Conservation (phyloP, 2,113 vertebrate species). For the Engystomops pustulosus region DNA sequence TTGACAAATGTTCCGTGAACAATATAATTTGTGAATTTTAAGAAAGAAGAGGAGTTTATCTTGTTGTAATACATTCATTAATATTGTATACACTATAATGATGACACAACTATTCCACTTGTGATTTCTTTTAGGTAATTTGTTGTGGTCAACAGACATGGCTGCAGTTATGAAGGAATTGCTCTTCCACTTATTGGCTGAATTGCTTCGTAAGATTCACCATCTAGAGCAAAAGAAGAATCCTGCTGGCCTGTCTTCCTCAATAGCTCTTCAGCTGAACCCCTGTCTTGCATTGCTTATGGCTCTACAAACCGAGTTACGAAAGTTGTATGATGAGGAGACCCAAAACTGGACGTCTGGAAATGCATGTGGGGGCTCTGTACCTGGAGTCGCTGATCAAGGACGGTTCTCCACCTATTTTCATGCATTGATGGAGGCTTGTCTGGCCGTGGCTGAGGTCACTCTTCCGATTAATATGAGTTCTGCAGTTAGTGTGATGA, state of each 20-base stretch:
- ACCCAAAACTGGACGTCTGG: slow-evolving; percentile 89
- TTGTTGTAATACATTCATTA: no score
- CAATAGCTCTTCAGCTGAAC: slow-evolving; percentile 92
- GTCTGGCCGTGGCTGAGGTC: slow-evolving; percentile 93
- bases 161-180: slow-evolving; percentile 92
- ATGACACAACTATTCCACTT: background rate
- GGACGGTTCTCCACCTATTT: slow-evolving; percentile 95
- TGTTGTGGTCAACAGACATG: slow-evolving; percentile 95
- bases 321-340: slow-evolving; percentile 93
- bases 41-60: no score
- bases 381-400: slow-evolving; percentile 80
- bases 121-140: slow-evolving; percentile 77
- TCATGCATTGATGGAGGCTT: slow-evolving; percentile 94
- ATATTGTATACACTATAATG: background rate
- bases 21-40: no score
- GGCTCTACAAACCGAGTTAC: slow-evolving; percentile 93
- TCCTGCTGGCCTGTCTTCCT: slow-evolving; percentile 84
- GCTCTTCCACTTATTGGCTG: slow-evolving; percentile 90
- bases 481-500: slow-evolving; percentile 81
- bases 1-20: no score
- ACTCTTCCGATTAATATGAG: slow-evolving; percentile 91
- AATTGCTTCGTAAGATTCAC: slow-evolving; percentile 91
- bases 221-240: slow-evolving; percentile 87
- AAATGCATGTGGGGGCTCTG: slow-evolving; percentile 72
- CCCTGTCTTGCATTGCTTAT: slow-evolving; percentile 95